Base-by-base conservation (phyloP, 1,140 invertebrate genomes). In the Hypothenemus hampei region DNA sequence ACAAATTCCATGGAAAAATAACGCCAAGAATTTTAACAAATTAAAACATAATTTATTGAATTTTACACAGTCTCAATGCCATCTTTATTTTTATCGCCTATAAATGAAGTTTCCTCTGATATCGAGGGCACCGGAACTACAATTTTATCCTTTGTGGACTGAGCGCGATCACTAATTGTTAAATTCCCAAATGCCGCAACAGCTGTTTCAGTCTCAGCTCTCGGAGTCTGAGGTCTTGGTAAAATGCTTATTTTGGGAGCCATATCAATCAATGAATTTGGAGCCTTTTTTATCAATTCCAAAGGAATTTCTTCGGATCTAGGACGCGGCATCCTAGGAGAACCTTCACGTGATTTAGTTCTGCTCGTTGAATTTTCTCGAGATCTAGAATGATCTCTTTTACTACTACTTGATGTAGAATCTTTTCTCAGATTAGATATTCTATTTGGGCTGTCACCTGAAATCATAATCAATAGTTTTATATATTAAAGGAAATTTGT, bases 271-370 rank as follows among this genome's bases (percentile, higher is more conserved):
- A 72, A 60, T 15, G 65, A 62, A 60, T 57, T 65, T 1, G 73
- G 66, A 21, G 73, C 67, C 49, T 75, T 75, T 21, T 72, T 73
- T 13, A 74, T 75, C 13, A 72, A 60, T 67, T 92, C 89, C 3
- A 93, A 66, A 0, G 89, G 90, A 29, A 93, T 93, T 65, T 93
- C 89, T 66, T 88, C 86, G 36, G 82, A 87, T 16, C 82, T 78
- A 10, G 83, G 85, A 57, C 83, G 76, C n/a, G 83, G 87, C 69
- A 80, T 78, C 62, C 79, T 79, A 7, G 84, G 84, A 22, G 86
- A 89, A 23, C 75, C 76, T 22, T 90, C 87, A 11, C 85, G 72
- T 0, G 84, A 89, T 33, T 75, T 77, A 29, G 72, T 74, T 0
- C 73, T 63, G 31, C 63, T 56, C 58, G 69, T 55, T 57, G 74